Conservation (phyloP, 1,140 invertebrate genomes). For the Vanessa atalanta region DNA sequence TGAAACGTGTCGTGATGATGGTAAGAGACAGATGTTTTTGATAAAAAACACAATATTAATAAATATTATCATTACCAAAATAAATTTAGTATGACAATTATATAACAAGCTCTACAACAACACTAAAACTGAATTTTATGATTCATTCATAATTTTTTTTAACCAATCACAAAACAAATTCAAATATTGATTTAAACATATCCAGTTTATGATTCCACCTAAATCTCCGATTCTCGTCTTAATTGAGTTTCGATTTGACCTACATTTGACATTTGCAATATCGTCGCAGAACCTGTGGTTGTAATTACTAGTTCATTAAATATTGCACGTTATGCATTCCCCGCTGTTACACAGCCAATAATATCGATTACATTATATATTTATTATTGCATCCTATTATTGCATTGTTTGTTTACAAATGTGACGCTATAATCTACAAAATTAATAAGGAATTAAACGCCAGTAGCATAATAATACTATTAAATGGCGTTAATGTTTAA, state of each 20-base stretch:
- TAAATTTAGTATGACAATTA: too few species aligned
- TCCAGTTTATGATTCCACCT: background rate
- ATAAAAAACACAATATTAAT: too few species aligned
- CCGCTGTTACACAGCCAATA: background rate
- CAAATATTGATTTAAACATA: too few species aligned
- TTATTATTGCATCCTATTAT: background rate
- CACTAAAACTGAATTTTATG: too few species aligned
- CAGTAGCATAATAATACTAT: background rate
- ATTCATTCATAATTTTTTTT: too few species aligned
- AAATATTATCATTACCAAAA: too few species aligned
- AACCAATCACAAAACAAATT: too few species aligned
- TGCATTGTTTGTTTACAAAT: background rate
- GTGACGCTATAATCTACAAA: background rate
- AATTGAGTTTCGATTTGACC: slow-evolving; percentile 19
- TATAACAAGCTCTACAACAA: too few species aligned
- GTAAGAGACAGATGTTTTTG: too few species aligned
- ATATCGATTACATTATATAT: background rate
- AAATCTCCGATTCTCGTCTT: slow-evolving; percentile 2
- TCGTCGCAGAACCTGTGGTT: background rate
- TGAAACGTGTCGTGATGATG: too few species aligned
- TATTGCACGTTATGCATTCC: background rate
- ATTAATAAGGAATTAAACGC: background rate
- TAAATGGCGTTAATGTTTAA: background rate
- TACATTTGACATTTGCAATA: slow-evolving; percentile 17
- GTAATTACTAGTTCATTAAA: slow-evolving; percentile 11